These are phyloP conservation scores for Oenanthe oenanthe DNA, from an alignment of 2,113 vertebrate species.

Conservation along the genomic window DNA sequence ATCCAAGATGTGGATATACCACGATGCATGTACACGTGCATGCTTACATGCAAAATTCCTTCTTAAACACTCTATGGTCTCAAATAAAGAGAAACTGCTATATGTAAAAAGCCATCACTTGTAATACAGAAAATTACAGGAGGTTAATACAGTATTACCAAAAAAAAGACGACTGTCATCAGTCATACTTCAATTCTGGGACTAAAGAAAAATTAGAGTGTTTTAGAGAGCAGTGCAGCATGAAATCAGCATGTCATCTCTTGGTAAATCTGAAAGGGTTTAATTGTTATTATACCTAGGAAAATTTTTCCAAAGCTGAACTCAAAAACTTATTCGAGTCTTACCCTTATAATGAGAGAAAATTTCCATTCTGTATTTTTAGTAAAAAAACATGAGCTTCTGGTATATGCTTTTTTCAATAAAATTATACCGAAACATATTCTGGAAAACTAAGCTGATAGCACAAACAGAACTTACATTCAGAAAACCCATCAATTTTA, in stretches of 20 bases:
- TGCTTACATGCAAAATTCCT: neutral
- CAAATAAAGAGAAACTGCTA: neutral
- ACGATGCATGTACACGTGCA: rapidly evolving
- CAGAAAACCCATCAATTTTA: neutral
- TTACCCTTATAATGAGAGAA: neutral
- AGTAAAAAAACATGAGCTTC: neutral
- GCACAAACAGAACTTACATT: neutral
- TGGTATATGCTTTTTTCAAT: neutral
- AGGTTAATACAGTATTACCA: neutral
- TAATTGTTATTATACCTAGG: neutral
- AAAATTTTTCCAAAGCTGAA: neutral
- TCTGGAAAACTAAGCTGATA: neutral
- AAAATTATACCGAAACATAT: neutral
- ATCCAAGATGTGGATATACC: neutral
- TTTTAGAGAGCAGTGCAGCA: neutral
- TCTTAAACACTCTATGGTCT: neutral
- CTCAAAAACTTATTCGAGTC: neutral
- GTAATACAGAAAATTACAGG: neutral
- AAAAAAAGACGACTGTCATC: neutral
- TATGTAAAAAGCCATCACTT: neutral
- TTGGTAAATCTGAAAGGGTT: neutral
- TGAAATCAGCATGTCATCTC: neutral
- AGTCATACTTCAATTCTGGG: neutral
- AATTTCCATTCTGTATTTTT: neutral
- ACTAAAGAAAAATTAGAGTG: neutral